Evolutionary conservation across 2,113 vertebrate species (phyloP).

Genomic region (Suricata suricatta): DNA sequence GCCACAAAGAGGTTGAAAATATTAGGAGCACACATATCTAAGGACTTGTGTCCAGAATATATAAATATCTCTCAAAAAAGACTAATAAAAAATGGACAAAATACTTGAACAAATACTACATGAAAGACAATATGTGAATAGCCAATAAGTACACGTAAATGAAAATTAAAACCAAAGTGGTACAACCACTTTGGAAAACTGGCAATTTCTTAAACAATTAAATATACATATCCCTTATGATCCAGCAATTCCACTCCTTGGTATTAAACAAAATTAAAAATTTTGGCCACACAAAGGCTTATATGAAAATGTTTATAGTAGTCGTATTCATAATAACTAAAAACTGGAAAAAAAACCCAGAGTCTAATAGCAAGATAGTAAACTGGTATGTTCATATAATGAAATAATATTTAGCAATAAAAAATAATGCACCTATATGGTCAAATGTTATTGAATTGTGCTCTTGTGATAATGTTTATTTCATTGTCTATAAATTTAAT

Average conservation of each 20-base stretch:
- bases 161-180: background rate
- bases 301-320: background rate
- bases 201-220: background rate
- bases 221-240: background rate
- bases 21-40: background rate
- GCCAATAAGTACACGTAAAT: background rate
- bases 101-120: background rate
- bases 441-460: background rate
- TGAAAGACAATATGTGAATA: background rate
- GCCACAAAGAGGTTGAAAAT: background rate
- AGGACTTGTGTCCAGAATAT: background rate
- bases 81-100: background rate
- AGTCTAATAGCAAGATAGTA: background rate
- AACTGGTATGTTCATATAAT: background rate
- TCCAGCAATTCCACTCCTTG: background rate
- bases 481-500: background rate
- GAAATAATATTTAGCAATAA: slow-evolving; percentile 11
- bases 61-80: background rate
- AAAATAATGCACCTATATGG: background rate
- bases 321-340: background rate
- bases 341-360: background rate
- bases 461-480: background rate
- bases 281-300: background rate
- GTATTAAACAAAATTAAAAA: background rate
- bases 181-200: slow-evolving; percentile 7